phyloP scores from a whole-genome alignment of 1,140 invertebrate genomes.

The Octopus bimaculoides region DNA sequence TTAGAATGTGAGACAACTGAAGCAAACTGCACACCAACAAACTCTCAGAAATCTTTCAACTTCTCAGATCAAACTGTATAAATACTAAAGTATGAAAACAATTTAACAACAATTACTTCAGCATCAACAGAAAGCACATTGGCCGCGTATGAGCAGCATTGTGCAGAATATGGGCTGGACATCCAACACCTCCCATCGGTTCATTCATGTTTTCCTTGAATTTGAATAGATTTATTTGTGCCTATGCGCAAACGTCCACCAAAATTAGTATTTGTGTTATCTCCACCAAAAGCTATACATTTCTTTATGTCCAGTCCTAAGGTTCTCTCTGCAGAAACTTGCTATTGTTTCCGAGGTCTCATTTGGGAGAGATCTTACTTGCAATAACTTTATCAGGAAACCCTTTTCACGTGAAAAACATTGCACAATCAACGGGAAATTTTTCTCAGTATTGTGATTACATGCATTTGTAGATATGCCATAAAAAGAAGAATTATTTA shows the following conservation, averaged over 20 bases:
- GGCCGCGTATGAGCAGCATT: not conserved
- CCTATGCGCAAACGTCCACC: not conserved
- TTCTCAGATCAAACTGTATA: not conserved
- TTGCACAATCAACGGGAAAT: not conserved
- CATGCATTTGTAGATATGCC: not conserved
- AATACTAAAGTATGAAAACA: constrained; percentile 4
- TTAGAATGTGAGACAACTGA: not conserved
- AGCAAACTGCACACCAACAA: not conserved
- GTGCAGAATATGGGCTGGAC: not conserved
- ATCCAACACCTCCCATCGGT: not conserved
- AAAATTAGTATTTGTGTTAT: constrained; percentile 5
- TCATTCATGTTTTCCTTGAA: not conserved
- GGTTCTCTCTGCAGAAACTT: not conserved
- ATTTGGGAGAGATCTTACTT: not conserved
- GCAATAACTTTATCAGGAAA: not conserved
- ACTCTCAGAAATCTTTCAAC: not conserved
- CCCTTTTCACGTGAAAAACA: constrained; percentile 1
- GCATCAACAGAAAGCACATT: constrained; percentile 3
- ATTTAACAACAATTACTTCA: constrained; percentile 4
- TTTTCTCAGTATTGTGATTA: constrained; percentile 4
- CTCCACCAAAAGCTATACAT: not conserved
- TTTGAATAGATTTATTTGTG: not conserved
- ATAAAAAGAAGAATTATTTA: not conserved
- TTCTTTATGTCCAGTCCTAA: not conserved
- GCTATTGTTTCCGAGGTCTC: not conserved